phyloP scores from a whole-genome alignment of 2,113 vertebrate species.

The Macheiramphus alcinus region DNA sequence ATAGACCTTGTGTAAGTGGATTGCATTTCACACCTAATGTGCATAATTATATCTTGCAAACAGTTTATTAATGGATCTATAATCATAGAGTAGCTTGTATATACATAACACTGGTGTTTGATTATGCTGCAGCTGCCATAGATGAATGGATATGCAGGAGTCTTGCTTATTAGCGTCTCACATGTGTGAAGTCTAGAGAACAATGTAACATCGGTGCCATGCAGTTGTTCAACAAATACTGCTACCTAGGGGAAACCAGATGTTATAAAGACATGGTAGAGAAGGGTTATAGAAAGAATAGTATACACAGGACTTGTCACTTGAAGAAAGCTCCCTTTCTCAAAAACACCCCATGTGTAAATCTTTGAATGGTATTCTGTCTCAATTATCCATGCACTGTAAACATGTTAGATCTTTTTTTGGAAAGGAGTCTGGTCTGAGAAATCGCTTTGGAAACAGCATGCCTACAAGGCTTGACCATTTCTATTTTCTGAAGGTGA shows the following conservation, averaged over 20 bases:
- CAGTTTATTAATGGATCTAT: constrained; percentile 45
- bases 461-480: not conserved
- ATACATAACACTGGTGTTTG: constrained; percentile 9
- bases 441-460: not conserved
- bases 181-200: not conserved
- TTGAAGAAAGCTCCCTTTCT: not conserved
- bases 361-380: not conserved
- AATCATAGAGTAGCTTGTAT: constrained; percentile 29
- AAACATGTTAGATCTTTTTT: not conserved
- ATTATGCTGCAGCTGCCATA: constrained; percentile 37
- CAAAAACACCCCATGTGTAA: not conserved
- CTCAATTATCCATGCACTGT: not conserved
- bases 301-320: not conserved
- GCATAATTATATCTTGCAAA: constrained; percentile 45
- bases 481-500: not conserved
- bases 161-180: not conserved
- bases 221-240: not conserved
- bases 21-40: constrained; percentile 10
- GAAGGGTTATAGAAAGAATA: not conserved
- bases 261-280: not conserved
- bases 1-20: not conserved
- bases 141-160: constrained; percentile 27
- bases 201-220: not conserved
- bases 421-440: not conserved
- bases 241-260: not conserved